Percentiles rank a stretch among this genome's conserved stretches.
These are phyloP conservation scores for Zapus hudsonius DNA, from an alignment of 2,113 vertebrate species.

Conservation along the genomic window DNA sequence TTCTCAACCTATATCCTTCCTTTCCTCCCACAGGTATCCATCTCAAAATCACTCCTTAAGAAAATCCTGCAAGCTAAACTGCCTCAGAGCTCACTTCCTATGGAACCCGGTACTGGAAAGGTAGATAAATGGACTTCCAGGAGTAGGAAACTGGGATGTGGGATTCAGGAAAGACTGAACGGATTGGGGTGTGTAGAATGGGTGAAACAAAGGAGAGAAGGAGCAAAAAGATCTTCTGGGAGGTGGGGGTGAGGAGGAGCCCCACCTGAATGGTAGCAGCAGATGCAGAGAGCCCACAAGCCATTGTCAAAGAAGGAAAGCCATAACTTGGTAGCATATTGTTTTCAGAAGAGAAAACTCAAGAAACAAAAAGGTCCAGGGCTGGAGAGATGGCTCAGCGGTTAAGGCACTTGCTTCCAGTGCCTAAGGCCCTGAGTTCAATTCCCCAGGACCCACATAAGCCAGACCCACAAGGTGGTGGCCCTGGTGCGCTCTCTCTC, in stretches of 20 bases:
- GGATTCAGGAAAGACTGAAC: background rate
- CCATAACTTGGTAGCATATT: background rate
- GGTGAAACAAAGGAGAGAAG: background rate
- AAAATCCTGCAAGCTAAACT: background rate
- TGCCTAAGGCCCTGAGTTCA: no score
- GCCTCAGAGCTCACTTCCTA: background rate
- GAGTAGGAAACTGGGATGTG: background rate
- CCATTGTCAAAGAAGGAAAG: background rate
- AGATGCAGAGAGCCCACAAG: background rate
- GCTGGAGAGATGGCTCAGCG: no score
- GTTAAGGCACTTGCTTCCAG: no score
- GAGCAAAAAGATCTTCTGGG: background rate
- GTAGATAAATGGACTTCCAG: background rate
- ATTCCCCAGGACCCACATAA: no score
- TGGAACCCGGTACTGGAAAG: background rate
- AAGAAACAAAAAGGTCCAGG: background rate
- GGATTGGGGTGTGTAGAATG: background rate
- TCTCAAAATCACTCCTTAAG: constrained; percentile 10
- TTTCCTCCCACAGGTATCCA: background rate
- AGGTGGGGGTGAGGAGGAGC: background rate
- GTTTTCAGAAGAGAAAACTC: no score
- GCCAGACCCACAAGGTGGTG: no score
- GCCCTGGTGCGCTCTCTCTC: no score
- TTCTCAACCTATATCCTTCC: background rate
- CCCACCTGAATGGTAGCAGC: background rate